These are phyloP conservation scores for Periparus ater DNA, from an alignment of 2,797 vertebrate genomes.

Conservation along the genomic window DNA sequence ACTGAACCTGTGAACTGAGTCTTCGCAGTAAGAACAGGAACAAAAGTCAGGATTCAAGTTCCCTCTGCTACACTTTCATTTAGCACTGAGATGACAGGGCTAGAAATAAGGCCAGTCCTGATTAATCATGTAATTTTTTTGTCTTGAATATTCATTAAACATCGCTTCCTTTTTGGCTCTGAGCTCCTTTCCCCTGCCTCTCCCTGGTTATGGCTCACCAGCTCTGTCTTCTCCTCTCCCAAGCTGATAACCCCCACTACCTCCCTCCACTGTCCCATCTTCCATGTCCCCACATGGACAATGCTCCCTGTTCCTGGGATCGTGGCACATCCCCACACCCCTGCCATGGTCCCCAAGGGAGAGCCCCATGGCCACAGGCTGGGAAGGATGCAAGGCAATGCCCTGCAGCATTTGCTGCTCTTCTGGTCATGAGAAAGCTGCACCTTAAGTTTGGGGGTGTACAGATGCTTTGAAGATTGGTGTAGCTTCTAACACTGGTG, in stretches of 20 bases:
- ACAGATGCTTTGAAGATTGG: not conserved
- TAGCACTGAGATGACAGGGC: not conserved
- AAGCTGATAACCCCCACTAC: not conserved
- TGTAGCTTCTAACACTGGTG: not conserved
- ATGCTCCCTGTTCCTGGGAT: not conserved
- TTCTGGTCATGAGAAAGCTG: not conserved
- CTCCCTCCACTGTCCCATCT: not conserved
- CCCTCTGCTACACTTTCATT: not conserved
- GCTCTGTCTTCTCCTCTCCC: not conserved
- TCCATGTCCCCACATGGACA: not conserved
- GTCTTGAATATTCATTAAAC: not conserved
- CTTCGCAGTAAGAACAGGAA: not conserved
- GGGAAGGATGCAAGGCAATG: not conserved
- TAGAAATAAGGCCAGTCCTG: not conserved
- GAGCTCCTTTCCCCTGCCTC: not conserved
- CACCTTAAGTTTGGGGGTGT: accelerated
- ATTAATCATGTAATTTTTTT: not conserved
- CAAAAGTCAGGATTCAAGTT: not conserved
- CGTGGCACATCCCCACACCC: accelerated
- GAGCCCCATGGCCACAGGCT: accelerated
- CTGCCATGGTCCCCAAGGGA: accelerated
- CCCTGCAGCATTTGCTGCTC: not conserved
- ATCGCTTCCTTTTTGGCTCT: not conserved
- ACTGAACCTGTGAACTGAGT: not conserved
- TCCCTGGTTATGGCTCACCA: not conserved